phyloP scores from a whole-genome alignment of 1,140 invertebrate species.

The Laupala kohalensis region DNA sequence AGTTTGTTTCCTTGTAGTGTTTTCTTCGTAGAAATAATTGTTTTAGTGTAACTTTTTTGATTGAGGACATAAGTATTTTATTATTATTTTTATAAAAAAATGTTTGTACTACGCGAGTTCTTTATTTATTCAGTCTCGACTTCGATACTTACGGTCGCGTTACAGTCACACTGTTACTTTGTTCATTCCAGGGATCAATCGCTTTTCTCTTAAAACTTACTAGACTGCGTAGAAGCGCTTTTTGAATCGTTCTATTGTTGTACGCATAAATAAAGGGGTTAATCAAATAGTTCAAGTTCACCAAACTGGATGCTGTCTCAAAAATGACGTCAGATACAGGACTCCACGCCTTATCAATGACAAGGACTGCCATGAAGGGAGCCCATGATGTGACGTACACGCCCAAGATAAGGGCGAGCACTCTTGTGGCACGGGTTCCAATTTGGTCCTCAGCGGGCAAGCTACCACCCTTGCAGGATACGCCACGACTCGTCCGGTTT shows the following conservation, averaged over 20 bases:
- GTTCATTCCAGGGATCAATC: no score
- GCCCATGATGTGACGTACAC: background rate
- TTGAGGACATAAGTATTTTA: no score
- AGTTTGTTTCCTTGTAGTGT: no score
- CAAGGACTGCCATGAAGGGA: background rate
- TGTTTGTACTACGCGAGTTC: no score
- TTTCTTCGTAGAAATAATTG: no score
- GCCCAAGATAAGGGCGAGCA: background rate
- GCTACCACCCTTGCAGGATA: background rate
- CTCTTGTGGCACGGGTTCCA: background rate
- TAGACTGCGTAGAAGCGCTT: background rate
- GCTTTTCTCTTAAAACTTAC: background rate
- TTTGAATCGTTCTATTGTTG: background rate
- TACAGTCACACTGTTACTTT: no score
- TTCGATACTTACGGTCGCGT: no score
- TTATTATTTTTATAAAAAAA: no score
- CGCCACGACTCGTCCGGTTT: no score
- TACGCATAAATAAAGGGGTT: slow-evolving; percentile 2
- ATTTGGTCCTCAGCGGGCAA: background rate
- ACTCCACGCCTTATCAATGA: background rate
- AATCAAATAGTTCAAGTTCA: background rate
- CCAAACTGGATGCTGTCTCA: background rate
- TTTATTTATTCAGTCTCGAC: no score
- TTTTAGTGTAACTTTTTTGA: no score
- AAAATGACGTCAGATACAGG: background rate